Evolutionary conservation across 2,888 invertebrate genomes (phyloP).

Genomic region (Unio pictorum): DNA sequence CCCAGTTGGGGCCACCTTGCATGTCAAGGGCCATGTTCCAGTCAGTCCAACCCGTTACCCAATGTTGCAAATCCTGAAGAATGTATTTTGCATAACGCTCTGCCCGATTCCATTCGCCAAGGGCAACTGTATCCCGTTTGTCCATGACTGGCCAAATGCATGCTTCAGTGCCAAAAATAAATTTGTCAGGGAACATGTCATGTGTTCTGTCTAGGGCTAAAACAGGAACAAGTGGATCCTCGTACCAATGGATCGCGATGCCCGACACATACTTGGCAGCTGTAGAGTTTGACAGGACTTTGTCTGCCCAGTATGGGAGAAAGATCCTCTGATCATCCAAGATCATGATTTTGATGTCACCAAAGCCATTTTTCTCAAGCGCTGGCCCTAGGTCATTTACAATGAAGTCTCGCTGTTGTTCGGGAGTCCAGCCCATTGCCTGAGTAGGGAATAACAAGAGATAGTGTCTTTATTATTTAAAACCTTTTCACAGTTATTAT

Average conservation of each 20-base stretch:
- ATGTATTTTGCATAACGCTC: slow-evolving; percentile 80
- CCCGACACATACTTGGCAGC: slow-evolving; percentile 77
- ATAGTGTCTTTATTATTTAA: no score
- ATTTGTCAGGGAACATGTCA: slow-evolving; percentile 76
- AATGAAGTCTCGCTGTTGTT: slow-evolving; percentile 79
- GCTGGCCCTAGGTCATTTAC: slow-evolving; percentile 80
- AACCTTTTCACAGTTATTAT: no score
- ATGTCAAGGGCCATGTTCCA: slow-evolving; percentile 88
- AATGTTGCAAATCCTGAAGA: slow-evolving; percentile 81
- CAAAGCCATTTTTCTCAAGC: slow-evolving; percentile 78
- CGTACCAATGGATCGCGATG: slow-evolving; percentile 88
- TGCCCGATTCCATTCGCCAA: slow-evolving; percentile 86
- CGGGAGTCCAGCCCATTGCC: slow-evolving; percentile 84
- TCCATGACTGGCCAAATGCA: slow-evolving; percentile 76
- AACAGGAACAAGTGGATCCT: slow-evolving; percentile 77
- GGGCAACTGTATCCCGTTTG: slow-evolving; percentile 74
- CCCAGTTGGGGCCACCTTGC: slow-evolving; percentile 87
- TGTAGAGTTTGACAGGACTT: slow-evolving; percentile 70
- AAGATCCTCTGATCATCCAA: slow-evolving; percentile 82
- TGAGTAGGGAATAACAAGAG: slow-evolving; percentile 59
- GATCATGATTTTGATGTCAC: slow-evolving; percentile 80
- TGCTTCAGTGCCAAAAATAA: slow-evolving; percentile 87
- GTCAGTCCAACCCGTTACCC: slow-evolving; percentile 88
- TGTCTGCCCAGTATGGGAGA: slow-evolving; percentile 79
- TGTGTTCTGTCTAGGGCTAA: slow-evolving; percentile 77